A percentile compares a stretch with the other conserved stretches of the same genome.
These are phyloP conservation scores for Lonchura striata DNA, from an alignment of 2,113 vertebrate genomes.

Conservation along the genomic window DNA sequence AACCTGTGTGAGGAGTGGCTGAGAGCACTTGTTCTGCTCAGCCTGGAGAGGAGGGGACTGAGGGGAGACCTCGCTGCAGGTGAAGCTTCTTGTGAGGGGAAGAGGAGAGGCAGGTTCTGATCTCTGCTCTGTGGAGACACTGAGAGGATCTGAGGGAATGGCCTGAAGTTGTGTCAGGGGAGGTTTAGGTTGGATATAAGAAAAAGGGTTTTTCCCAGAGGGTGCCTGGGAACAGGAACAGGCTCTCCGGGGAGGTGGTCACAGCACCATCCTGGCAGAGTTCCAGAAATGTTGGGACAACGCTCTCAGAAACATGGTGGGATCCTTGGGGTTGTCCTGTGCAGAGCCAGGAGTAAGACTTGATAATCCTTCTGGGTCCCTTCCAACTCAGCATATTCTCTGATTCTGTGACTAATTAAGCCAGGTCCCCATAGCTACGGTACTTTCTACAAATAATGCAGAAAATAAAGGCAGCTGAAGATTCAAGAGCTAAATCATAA, in stretches of 20 bases:
- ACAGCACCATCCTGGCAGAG: neutral
- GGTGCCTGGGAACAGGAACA: fast-evolving
- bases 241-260: too few relatives aligned
- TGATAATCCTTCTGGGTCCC: neutral
- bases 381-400: neutral
- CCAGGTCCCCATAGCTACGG: fast-evolving
- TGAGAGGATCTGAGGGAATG: fast-evolving
- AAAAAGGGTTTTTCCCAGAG: fast-evolving
- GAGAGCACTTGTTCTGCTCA: neutral
- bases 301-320: too few relatives aligned
- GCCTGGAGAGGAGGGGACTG: neutral
- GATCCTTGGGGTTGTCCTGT: neutral
- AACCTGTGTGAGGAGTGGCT: neutral
- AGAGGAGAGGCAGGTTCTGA: neutral
- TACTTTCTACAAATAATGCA: neutral
- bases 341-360: neutral
- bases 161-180: neutral
- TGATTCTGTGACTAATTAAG: neutral
- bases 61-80: neutral
- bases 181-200: neutral
- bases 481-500: neutral
- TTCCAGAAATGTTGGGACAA: neutral
- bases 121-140: neutral
- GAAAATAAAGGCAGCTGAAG: neutral
- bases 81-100: neutral